phyloP scores from a whole-genome alignment of 2,113 vertebrate genomes.

The Aviceda subcristata region DNA sequence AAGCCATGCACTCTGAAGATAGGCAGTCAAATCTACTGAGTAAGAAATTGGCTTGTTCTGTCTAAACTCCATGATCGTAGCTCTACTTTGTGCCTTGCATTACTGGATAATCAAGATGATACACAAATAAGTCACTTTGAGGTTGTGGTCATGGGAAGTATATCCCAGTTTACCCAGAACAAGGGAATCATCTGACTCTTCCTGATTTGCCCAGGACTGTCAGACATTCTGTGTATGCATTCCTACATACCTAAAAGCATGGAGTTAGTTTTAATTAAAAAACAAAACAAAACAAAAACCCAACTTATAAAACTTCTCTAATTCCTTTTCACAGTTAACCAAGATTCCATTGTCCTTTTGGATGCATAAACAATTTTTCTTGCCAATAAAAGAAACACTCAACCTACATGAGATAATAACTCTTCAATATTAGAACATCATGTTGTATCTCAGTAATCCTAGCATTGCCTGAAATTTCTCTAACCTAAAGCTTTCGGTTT shows the following conservation, averaged over 20 bases:
- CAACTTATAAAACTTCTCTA: not conserved
- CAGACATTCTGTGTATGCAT: not conserved
- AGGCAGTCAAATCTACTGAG: not conserved
- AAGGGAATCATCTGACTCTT: not conserved
- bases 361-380: not conserved
- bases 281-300: not conserved
- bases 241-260: not conserved
- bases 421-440: not conserved
- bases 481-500: not conserved
- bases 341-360: not conserved
- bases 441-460: not conserved
- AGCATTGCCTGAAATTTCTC: not conserved
- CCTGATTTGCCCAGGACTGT: not conserved
- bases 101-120: not conserved
- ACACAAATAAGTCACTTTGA: not conserved
- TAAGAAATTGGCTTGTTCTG: not conserved
- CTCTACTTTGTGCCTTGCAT: not conserved
- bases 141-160: not conserved
- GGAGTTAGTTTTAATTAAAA: not conserved
- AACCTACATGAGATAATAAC: not conserved
- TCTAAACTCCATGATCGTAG: not conserved
- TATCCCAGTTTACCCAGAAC: not conserved
- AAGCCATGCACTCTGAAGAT: not conserved
- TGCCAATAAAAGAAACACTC: not conserved
- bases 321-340: not conserved